Evolutionary conservation across 2,888 invertebrate species (phyloP).

Genomic region (Leucophora obtusa): DNA sequence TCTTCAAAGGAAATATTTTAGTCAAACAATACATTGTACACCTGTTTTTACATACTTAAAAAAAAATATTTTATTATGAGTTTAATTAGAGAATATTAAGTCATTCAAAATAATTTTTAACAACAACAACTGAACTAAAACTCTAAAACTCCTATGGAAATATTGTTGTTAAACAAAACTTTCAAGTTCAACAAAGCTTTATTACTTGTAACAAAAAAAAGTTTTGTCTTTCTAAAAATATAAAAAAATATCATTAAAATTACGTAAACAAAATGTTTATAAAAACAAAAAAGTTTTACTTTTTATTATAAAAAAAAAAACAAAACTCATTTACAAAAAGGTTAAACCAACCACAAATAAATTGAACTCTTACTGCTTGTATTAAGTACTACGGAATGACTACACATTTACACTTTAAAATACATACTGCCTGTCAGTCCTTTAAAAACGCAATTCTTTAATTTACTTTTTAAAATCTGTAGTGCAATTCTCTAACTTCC

Average conservation of each 20-base stretch:
- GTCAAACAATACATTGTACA: constrained; percentile 8
- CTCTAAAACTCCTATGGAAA: constrained; percentile 59
- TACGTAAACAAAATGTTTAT: constrained; percentile 48
- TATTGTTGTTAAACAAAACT: constrained; percentile 28
- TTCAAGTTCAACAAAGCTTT: constrained; percentile 59
- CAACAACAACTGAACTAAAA: constrained; percentile 34
- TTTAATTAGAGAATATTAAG: constrained; percentile 30
- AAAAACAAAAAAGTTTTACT: constrained; percentile 50
- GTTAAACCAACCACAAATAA: constrained; percentile 66
- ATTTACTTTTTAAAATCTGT: too few relatives aligned
- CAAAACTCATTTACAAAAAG: constrained; percentile 54
- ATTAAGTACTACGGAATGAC: constrained; percentile 1
- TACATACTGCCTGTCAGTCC: not conserved
- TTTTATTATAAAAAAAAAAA: constrained; percentile 26
- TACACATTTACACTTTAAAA: constrained; percentile 13
- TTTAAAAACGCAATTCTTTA: too few relatives aligned
- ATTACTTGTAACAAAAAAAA: constrained; percentile 38
- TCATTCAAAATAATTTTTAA: constrained; percentile 16
- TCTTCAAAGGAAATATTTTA: constrained; percentile 11
- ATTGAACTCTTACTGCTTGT: constrained; percentile 61
- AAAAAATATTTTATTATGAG: constrained; percentile 5
- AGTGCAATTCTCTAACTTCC: too few relatives aligned
- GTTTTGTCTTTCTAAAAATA: constrained; percentile 41
- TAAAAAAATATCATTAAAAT: constrained; percentile 50
- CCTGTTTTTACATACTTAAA: not conserved